Percentiles rank a stretch among this genome's conserved stretches.
These are phyloP conservation scores for Sciurus carolinensis DNA, from an alignment of 2,797 vertebrate species.

Conservation along the genomic window DNA sequence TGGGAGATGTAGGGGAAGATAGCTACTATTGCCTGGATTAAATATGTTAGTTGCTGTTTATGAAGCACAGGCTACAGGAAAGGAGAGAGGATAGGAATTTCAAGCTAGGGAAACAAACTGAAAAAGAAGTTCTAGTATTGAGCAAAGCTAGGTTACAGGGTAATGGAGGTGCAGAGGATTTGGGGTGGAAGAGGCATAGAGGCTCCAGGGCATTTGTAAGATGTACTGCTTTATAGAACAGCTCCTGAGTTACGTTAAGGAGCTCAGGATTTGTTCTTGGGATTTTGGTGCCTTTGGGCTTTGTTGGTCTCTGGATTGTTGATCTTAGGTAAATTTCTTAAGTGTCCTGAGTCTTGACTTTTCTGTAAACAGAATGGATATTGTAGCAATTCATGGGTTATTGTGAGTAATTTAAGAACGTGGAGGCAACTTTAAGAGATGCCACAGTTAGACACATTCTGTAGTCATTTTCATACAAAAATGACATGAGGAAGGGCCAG, in stretches of 20 bases:
- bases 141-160: background rate
- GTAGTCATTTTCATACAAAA: background rate
- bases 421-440: background rate
- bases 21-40: rapidly evolving
- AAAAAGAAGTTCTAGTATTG: background rate
- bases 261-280: background rate
- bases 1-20: background rate
- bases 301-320: background rate
- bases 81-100: background rate
- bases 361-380: background rate
- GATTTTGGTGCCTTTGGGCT: background rate
- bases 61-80: background rate
- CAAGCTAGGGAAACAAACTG: background rate
- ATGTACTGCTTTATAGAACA: background rate
- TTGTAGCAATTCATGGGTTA: background rate
- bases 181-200: no score
- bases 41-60: background rate
- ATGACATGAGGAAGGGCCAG: background rate
- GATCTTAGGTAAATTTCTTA: background rate
- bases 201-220: no score
- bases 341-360: background rate
- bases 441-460: background rate
- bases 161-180: background rate
- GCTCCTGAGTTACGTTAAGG: background rate
- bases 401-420: background rate